phyloP scores from a whole-genome alignment of 2,113 vertebrate genomes.

The Ranitomeya imitator region DNA sequence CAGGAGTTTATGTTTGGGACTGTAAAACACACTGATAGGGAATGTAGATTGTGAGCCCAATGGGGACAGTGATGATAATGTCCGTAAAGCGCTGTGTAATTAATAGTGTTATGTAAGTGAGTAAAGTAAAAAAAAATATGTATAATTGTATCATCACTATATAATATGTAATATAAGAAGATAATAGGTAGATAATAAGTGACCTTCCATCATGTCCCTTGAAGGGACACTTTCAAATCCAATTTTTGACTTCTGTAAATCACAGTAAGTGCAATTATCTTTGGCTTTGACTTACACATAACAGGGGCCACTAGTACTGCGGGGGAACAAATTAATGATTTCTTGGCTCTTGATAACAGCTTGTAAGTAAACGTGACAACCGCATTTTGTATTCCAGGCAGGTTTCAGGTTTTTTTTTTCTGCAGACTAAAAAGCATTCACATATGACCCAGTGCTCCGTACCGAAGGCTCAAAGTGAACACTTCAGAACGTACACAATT shows the following conservation, averaged over 20 bases:
- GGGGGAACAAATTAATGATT: constrained; percentile 36
- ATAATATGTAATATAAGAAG: neutral
- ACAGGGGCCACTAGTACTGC: neutral
- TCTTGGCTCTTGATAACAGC: constrained; percentile 32
- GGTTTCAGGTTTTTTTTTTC: neutral
- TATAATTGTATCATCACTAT: neutral
- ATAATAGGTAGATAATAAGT: neutral
- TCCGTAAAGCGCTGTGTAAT: no score
- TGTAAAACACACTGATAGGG: no score
- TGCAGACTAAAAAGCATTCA: constrained; percentile 47
- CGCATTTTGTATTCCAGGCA: constrained; percentile 20
- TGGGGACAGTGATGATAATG: no score
- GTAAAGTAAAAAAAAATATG: neutral
- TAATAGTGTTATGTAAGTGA: no score
- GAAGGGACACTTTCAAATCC: neutral
- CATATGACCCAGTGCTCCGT: constrained; percentile 26
- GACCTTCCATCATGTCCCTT: neutral
- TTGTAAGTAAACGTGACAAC: neutral
- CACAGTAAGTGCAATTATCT: constrained; percentile 42
- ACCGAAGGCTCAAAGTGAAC: constrained; percentile 23
- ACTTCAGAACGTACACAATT: constrained; percentile 37
- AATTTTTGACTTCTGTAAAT: neutral
- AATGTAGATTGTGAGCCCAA: no score
- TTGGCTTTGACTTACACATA: constrained; percentile 21
- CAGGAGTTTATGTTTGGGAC: no score